A percentile compares a stretch with the other conserved stretches of the same genome.
These are phyloP conservation scores for Ataeniobius toweri DNA, from an alignment of 2,797 vertebrate species.

Conservation along the genomic window DNA sequence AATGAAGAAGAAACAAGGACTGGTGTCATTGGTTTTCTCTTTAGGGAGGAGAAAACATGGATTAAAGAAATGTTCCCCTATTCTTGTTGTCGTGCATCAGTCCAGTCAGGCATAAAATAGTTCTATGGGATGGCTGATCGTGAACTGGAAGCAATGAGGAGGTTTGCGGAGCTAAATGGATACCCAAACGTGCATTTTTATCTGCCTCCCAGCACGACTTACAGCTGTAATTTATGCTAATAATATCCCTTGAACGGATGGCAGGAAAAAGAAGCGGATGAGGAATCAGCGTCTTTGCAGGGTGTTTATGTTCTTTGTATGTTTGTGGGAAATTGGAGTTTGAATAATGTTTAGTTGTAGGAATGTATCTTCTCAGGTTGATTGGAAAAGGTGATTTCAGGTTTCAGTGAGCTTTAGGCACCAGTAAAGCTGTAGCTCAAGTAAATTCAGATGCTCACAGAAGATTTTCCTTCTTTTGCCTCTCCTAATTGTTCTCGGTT, in stretches of 20 bases:
- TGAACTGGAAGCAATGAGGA: slow-evolving; percentile 67
- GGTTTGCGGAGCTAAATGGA: slow-evolving; percentile 71
- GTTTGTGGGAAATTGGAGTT: slow-evolving; percentile 26
- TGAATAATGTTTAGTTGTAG: slow-evolving; percentile 8
- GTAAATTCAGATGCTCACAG: not conserved
- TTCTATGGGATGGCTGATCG: slow-evolving; percentile 76
- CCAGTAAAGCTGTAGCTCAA: not conserved
- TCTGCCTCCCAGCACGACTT: slow-evolving; percentile 51
- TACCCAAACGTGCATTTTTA: slow-evolving; percentile 54
- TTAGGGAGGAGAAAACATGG: slow-evolving; percentile 34
- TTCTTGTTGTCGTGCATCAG: slow-evolving; percentile 69
- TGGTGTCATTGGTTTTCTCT: slow-evolving; percentile 59
- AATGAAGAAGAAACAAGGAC: slow-evolving; percentile 52
- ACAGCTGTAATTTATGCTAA: slow-evolving; percentile 68
- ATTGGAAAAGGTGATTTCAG: slow-evolving; percentile 48
- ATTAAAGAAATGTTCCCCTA: slow-evolving; percentile 42
- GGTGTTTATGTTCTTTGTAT: slow-evolving; percentile 47
- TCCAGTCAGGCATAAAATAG: slow-evolving; percentile 71
- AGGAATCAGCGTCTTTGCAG: slow-evolving; percentile 33
- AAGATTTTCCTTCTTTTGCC: not conserved
- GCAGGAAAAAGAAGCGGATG: slow-evolving; percentile 40
- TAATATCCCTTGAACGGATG: slow-evolving; percentile 53
- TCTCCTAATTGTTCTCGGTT: not conserved
- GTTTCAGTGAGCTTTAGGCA: slow-evolving; percentile 33
- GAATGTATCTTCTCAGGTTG: slow-evolving; percentile 19